These are phyloP conservation scores for Dasyornis broadbenti DNA, from an alignment of 2,113 vertebrate species.

Conservation along the genomic window DNA sequence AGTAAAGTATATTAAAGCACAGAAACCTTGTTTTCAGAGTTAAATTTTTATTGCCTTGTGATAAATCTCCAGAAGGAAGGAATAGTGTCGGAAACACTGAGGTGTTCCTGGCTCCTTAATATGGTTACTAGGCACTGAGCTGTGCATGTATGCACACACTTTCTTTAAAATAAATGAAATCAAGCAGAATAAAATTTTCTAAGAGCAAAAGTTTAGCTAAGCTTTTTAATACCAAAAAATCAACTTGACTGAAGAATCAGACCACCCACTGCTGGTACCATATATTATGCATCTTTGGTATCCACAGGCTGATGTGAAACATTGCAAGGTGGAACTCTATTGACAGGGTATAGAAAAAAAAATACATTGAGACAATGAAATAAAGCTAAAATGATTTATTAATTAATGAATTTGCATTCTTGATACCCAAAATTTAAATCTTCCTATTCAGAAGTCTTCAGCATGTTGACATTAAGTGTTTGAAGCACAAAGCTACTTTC, in stretches of 20 bases:
- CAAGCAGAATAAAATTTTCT: constrained; percentile 19
- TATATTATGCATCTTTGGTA: neutral
- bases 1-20: neutral
- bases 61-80: neutral
- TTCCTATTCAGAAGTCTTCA: neutral
- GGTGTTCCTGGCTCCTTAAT: neutral
- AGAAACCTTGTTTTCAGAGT: neutral
- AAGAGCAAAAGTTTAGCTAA: neutral
- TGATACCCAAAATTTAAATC: neutral
- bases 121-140: neutral
- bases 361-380: neutral
- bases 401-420: neutral
- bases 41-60: neutral
- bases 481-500: neutral
- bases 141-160: neutral
- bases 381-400: neutral
- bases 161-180: constrained; percentile 9
- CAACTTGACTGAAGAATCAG: neutral
- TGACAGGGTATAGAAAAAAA: neutral
- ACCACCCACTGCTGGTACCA: neutral
- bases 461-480: neutral
- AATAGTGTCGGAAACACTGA: neutral
- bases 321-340: neutral
- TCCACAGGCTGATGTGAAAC: neutral
- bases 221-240: constrained; percentile 11